These are phyloP conservation scores for Brachionus sp. DNA, from an alignment of 1,140 invertebrate genomes.

Conservation along the genomic window DNA sequence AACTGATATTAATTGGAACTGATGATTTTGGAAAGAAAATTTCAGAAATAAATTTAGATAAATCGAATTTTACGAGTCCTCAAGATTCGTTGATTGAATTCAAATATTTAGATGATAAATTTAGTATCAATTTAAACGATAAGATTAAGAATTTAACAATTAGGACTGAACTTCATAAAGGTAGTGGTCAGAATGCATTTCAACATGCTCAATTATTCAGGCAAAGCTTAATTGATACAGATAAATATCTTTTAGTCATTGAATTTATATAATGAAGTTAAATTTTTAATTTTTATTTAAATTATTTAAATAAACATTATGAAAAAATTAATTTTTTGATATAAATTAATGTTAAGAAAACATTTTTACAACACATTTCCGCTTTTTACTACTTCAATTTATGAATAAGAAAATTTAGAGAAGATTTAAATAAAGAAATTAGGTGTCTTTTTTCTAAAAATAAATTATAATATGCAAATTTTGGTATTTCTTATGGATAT, in stretches of 20 bases:
- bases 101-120: not conserved
- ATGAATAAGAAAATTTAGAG: no score
- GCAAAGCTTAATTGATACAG: slow-evolving; percentile 56
- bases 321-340: not conserved
- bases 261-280: not conserved
- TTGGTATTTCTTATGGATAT: no score
- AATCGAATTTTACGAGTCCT: not conserved
- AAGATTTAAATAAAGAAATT: no score
- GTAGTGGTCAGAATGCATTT: slow-evolving; percentile 72
- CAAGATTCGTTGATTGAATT: not conserved
- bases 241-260: not conserved
- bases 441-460: no score
- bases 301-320: not conserved
- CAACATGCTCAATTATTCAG: slow-evolving; percentile 87
- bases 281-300: not conserved
- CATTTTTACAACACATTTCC: no score
- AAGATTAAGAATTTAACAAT: slow-evolving; percentile 63
- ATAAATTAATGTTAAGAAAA: no score
- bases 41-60: not conserved
- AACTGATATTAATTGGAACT: not conserved
- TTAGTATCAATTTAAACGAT: slow-evolving; percentile 29
- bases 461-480: no score
- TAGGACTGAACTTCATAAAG: slow-evolving; percentile 67
- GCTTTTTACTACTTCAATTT: no score
- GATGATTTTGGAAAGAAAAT: not conserved